Base-by-base conservation (phyloP, 2,888 invertebrate species). In the Tetragonisca angustula region DNA sequence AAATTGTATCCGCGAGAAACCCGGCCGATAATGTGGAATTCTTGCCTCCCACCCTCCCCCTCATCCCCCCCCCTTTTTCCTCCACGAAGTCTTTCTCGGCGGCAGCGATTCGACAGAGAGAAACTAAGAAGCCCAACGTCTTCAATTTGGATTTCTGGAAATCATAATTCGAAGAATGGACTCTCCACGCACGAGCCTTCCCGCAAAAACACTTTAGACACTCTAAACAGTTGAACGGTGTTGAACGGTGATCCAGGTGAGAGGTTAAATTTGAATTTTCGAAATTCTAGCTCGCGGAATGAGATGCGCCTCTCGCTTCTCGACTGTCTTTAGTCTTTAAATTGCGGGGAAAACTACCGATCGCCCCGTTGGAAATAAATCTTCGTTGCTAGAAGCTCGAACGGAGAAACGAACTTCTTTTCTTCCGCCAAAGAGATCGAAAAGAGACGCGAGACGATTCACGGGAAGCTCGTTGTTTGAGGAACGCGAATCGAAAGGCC, bases 1-100 rank as follows among this genome's bases (percentile, higher is more conserved):
- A 92, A 92, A 92, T 93, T 91, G 91, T 92, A 92, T 92, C 91
- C 91, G 86, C 90, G 89, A 85, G 89, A 85, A 89, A 87, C 84
- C 87, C 73, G 79, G 80, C 88, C 88, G 91, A 89, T 90, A 89
- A 91, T 88, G 87, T 80, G 83, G 70, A 88, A 80, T 83, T 86
- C 87, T 82, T 83, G 81, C 69, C 69, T 74, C 32, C 50, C 68
- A 21, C 43, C n/a, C 64, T 69, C 32, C 49, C n/a, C 6, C 32
- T 9, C n/a, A n/a, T n/a, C 64, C 27, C 36, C 36, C 36, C 9
- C 36, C 36, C 9, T 6, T 9, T 9, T 36, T 1, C 9, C 36
- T 4, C 43, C 43, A 9, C 43, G 43, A 43, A 43, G 9, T 43
- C 56, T 59, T 59, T 59, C n/a, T 15, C 56, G 56, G 56, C n/a